Evolutionary conservation across 2,888 invertebrate species (phyloP), one percentile per base, ranked within the genome.

Genomic region (Diadromus collaris): DNA sequence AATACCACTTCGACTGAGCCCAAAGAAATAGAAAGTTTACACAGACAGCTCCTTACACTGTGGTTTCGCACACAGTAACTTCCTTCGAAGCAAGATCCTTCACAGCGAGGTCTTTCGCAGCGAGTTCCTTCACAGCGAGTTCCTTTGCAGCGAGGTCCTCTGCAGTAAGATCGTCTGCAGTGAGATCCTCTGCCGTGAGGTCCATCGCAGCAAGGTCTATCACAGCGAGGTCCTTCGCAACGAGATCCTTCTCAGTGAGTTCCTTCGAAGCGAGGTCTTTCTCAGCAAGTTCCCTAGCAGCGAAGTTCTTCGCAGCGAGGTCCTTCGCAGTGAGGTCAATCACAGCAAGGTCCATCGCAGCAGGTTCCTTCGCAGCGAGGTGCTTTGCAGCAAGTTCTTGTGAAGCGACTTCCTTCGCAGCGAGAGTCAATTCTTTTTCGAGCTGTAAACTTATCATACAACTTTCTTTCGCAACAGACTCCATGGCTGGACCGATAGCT

Each of bases 21-120:
- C 61, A 41, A 51, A 44, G 41, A 63, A 72, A 27, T 61, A 32
- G 38, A 71, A 71, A 27, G 13, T 60, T 70, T 60, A 32, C 46
- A 27, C 38, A 16, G 48, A 56, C 32, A 29, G 21, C 7, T 29
- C n/a, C 61, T 51, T 46, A 56, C 54, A 27, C 51, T 60, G 60
- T 58, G 70, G 34, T 61, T 24, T 72, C 41, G 48, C 48, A 27
- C 16, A 34, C 64, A 64, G 54, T 34, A 21, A 24, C 24, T 54
- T 54, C 54, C 16, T 46, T 46, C 46, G 13, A 46, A 46, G 46
- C 4, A 46, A 46, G 46, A 16, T 10, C 13, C n/a, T 16, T 46
- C 46, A 16, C 46, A 46, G 46, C 13, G 46, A 46, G 46, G 9
- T 46, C 64, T 29, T 48, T 38, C 56, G 19, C 68, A 34, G 46